phyloP scores from a whole-genome alignment of 2,113 vertebrate genomes.

The Ctenodactylus gundi region DNA sequence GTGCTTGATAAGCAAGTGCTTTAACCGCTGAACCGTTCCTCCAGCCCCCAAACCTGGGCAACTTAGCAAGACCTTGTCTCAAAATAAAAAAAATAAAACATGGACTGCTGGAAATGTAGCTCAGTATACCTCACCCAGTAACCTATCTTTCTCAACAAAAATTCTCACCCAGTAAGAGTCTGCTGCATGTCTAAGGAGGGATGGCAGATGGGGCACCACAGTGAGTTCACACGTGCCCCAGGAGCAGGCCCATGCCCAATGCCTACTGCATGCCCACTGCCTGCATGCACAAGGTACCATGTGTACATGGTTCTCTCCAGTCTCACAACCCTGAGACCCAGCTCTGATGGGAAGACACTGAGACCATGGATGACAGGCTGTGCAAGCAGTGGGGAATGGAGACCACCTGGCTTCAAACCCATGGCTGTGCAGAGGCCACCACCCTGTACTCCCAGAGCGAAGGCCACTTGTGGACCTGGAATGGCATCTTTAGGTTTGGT shows the following conservation, averaged over 20 bases:
- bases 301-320: fast-evolving
- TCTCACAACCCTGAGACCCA: background rate
- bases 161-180: background rate
- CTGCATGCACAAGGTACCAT: fast-evolving
- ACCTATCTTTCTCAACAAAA: no score
- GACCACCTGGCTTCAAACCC: no score
- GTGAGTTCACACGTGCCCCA: fast-evolving
- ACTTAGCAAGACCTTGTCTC: no score
- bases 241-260: fast-evolving
- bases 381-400: background rate
- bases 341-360: background rate
- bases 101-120: no score
- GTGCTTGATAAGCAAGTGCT: no score
- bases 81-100: no score
- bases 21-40: no score
- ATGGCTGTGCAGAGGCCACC: fast-evolving
- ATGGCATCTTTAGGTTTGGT: background rate
- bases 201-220: fast-evolving
- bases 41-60: no score
- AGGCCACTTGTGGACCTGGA: background rate
- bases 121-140: no score
- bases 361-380: background rate
- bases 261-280: no score
- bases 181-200: background rate
- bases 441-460: background rate